These are phyloP conservation scores for Dryobota labecula DNA, from an alignment of 2,888 invertebrate genomes.

Conservation along the genomic window DNA sequence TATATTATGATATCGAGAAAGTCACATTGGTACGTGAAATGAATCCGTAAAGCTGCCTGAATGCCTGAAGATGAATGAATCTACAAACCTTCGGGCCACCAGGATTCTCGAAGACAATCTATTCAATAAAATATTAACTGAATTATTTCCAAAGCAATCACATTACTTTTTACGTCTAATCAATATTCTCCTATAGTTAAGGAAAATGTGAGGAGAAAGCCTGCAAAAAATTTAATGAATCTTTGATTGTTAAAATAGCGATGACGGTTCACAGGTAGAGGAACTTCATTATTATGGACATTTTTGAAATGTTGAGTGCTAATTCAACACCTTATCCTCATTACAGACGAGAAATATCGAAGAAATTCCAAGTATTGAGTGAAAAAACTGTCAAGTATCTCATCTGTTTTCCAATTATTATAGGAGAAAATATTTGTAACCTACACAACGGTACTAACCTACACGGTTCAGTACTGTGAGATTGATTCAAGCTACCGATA, in stretches of 20 bases:
- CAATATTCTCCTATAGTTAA: slow-evolving; percentile 9
- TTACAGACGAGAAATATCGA: background rate
- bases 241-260: slow-evolving; percentile 34
- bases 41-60: slow-evolving; percentile 1
- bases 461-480: background rate
- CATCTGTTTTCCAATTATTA: too few relatives aligned
- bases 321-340: background rate
- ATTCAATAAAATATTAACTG: slow-evolving; percentile 4
- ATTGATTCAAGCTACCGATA: slow-evolving; percentile 23
- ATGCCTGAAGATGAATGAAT: too few relatives aligned
- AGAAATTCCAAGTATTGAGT: background rate
- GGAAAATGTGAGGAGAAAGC: background rate
- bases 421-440: background rate
- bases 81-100: background rate
- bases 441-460: too few relatives aligned
- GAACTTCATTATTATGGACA: background rate
- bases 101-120: background rate
- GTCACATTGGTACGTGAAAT: slow-evolving; percentile 32
- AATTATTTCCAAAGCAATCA: slow-evolving; percentile 3
- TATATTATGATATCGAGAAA: slow-evolving; percentile 16
- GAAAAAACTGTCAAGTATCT: background rate
- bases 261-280: slow-evolving; percentile 7
- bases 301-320: background rate
- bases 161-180: slow-evolving; percentile 38
- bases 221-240: slow-evolving; percentile 19